Base-by-base conservation (phyloP, 2,888 invertebrate species). In the Acleris cristana region DNA sequence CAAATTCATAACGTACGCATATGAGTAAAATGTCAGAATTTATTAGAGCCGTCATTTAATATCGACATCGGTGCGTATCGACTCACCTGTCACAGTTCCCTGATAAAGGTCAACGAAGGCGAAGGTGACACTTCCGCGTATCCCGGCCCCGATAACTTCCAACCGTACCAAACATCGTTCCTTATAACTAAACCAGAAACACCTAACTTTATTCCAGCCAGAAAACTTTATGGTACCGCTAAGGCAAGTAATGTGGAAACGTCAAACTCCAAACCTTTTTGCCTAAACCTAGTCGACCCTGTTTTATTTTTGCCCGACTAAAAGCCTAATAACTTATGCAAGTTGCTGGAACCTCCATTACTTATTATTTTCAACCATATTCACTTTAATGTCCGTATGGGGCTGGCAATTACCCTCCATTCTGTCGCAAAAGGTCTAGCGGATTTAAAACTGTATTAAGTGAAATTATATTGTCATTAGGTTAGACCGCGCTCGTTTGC, bases 21-120 rank as follows among this genome's bases (percentile, higher is more conserved):
- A 34, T 10, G 34, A 34, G 34, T 34, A 53, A 67, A 58, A 54
- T 53, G 62, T 58, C 63, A 63, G 58, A 67, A 67, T 54, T 63
- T 54, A 67, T 67, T 21, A 54, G 40, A 57, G 52, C 62, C 57
- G 18, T 63, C 61, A 61, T 66, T 61, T 65, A 71, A 51, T 65
- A 75, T 73, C 74, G 70, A 72, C 76, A 75, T 76, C 74, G 72
- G 65, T 66, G 58, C 70, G 64, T 69, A 63, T 75, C 73, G 72
- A 71, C 70, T 65, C 69, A 72, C 70, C 70, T 76, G 76, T 76
- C 73, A 71, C 62, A 51, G 12, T 57, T 51, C 59, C 66, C 71
- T 83, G 83, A 84, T 77, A 78, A 77, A 83, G 84, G 84, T 81
- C 76, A 78, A 72, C 73, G 71, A 69, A 69, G 66, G 72, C 73